A percentile compares a stretch with the other conserved stretches of the same genome.
Conservation (phyloP, 2,888 invertebrate genomes). For the Nymphalis polychloros region DNA sequence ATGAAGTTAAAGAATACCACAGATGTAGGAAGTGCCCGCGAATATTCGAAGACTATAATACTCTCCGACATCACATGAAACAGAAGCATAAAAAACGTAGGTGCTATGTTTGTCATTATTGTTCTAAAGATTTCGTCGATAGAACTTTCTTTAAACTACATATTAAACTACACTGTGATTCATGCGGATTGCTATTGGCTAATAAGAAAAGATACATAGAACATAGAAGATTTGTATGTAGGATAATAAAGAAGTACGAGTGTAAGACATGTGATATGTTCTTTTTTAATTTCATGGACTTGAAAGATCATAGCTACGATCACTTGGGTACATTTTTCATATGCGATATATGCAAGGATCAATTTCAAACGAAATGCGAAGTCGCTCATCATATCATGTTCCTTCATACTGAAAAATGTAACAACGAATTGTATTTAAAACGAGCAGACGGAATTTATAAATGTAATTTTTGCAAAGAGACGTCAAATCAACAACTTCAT, state of each 20-base stretch:
- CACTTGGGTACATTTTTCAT: conserved; percentile 53
- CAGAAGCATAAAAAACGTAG: conserved; percentile 65
- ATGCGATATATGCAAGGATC: conserved; percentile 70
- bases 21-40: conserved; percentile 68
- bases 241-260: conserved; percentile 52
- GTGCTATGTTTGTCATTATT: conserved; percentile 72
- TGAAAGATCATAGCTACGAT: conserved; percentile 69
- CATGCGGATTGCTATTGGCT: conserved; percentile 53
- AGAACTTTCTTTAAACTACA: conserved; percentile 71
- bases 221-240: conserved; percentile 58
- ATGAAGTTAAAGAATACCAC: conserved; percentile 66
- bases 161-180: conserved; percentile 68
- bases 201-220: conserved; percentile 52
- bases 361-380: conserved; percentile 58
- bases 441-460: conserved; percentile 53
- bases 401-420: conserved; percentile 56
- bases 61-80: conserved; percentile 60
- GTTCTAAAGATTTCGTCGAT: conserved; percentile 64
- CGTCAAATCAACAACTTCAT: conserved; percentile 53
- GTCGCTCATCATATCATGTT: conserved; percentile 63
- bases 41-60: conserved; percentile 60
- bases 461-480: conserved; percentile 67
- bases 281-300: conserved; percentile 62
- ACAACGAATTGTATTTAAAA: conserved; percentile 50
- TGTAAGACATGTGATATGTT: conserved; percentile 58